Conservation (phyloP, 2,113 vertebrate genomes). For the Orthonyx spaldingii region DNA sequence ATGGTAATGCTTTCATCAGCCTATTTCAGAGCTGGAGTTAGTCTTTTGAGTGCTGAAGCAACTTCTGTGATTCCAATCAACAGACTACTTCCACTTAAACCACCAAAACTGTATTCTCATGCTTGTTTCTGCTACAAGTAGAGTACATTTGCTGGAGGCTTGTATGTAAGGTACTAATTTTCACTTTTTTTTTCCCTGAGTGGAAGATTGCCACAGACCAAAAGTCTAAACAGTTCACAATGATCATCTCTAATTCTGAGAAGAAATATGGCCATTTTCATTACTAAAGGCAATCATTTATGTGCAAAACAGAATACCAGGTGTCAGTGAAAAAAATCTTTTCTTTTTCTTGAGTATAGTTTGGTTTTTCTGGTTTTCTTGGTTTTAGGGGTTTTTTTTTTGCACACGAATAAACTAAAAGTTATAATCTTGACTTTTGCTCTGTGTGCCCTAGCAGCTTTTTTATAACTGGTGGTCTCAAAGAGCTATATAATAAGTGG, state of each 20-base stretch:
- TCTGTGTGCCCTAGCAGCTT: not conserved
- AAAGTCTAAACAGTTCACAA: not conserved
- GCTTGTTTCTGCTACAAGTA: not conserved
- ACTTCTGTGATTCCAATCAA: not conserved
- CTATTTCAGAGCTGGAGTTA: not conserved
- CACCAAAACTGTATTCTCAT: not conserved
- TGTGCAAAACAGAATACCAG: not conserved
- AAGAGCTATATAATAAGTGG: not conserved
- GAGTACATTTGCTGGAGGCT: not conserved
- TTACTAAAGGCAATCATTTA: not conserved
- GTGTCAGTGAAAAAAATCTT: not conserved
- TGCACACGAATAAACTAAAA: not conserved
- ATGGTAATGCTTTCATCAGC: not conserved
- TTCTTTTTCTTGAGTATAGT: not conserved
- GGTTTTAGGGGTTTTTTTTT: not conserved
- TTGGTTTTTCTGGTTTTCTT: not conserved
- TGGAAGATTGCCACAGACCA: not conserved
- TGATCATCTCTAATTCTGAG: not conserved
- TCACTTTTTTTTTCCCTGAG: fast-evolving
- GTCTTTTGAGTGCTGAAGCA: not conserved
- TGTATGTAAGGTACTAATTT: not conserved
- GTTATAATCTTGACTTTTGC: not conserved
- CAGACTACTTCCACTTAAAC: not conserved
- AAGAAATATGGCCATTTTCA: not conserved
- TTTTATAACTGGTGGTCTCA: not conserved